Base-by-base conservation (phyloP, 2,888 invertebrate species). In the Caenorhabditis japonica region DNA sequence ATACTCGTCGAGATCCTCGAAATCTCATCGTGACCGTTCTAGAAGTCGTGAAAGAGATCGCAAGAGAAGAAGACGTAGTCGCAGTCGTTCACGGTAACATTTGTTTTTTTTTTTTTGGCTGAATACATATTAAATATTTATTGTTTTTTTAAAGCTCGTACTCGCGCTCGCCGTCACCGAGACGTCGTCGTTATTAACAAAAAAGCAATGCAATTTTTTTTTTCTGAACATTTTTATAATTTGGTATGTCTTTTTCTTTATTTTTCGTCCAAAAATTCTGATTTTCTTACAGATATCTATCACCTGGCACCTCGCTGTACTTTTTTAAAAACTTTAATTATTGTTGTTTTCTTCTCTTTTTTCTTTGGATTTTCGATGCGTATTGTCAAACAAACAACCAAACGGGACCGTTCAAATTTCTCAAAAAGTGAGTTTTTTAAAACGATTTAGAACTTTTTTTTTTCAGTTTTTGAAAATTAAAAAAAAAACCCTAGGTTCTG, bases 31-130 rank as follows among this genome's bases (percentile, higher is more conserved):
- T n/a, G 75, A 72, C 47, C 68, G 79, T 39, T 75, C 76, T 15
- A 47, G 81, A 21, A 75, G 75, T 19, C 76, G 80, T 25, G 77
- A 78, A 34, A 69, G 79, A 55, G 77, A 81, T 59, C 72, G 80
- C 17, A 75, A 77, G 44, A 73, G 82, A 64, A 66, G 76, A 66
- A 72, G 78, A 59, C 71, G 80, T 17, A 77, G 70, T 43, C 74
- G 77, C 15, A 71, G 66, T 27, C 56, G 77, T 38, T 73, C 58
- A 21, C 41, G 62, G 69, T 53, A 8, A 17, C 39, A 25, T 13
- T 56, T 21, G n/a, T 49, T 17, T 44, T 15, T 30, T 23, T 12
- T 12, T 7, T 1, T 17, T 5, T 8, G 12, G 5, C 25, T 27
- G 17, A 47, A 46, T 23, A 8, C 21, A 10, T 25, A 23, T 36